Base-by-base conservation (phyloP, 2,797 vertebrate species). In the Synanceia verrucosa region DNA sequence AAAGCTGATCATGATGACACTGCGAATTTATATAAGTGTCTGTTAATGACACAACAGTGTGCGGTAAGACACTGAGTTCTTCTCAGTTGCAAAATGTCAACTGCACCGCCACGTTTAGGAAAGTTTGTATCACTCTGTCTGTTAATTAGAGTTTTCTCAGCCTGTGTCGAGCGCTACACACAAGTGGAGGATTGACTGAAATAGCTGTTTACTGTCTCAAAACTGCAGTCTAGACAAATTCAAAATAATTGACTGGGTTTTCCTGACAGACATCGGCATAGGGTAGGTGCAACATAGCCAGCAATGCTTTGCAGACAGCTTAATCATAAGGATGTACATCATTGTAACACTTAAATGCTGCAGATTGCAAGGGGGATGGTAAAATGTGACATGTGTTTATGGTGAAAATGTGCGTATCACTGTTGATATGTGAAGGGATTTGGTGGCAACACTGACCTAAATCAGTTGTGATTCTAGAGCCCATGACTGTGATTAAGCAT, bases 1-100 rank as follows among this genome's bases (percentile, higher is more conserved):
- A 53, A 64, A 56, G 33, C 55, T n/a, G 43, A 64, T 70, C 39
- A 43, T 43, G 43, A 50, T 37, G 24, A 55, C 57, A 44, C 31
- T 36, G 16, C 47, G 13, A 28, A 33, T 67, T 74, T 81, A 36
- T 29, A 48, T 33, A 24, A 64, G 59, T 60, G 33, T 2, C 33
- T 3, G 21, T 23, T 73, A 71, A 64, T 63, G 79, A 52, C 34
- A 39, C 19, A n/a, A 13, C 33, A 31, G 34, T 41, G 37, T 46
- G 19, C 37, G 33, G 23, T 28, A 18, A 55, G 56, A 46, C 5
- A 10, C 9, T 1, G 43, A 43, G 51, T 37, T 73, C 36, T 16
- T 36, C 58, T 56, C 57, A 60, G 62, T 51, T 58, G 36, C 64
- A 48, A 77, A 58, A 68, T 57, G 69, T 80, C 63, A 82, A 31